Conservation (phyloP, 1,140 invertebrate species). For the Zaprionus vittiger region DNA sequence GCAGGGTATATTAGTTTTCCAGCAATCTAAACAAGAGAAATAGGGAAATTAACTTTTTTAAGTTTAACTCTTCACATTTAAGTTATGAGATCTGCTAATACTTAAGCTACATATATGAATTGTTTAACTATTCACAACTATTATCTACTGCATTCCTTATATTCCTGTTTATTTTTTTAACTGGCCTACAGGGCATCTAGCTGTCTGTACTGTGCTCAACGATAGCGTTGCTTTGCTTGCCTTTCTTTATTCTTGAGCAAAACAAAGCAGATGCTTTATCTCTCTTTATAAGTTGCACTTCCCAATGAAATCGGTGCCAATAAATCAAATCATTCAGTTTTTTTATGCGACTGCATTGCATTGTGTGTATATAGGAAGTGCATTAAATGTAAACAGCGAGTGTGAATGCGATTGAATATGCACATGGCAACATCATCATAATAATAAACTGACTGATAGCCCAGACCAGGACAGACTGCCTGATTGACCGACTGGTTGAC, state of each 20-base stretch:
- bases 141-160: too few species aligned
- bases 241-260: constrained; percentile 11
- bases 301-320: constrained; percentile 33
- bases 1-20: background rate
- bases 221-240: constrained; percentile 4
- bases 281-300: constrained; percentile 21
- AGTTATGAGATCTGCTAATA: background rate
- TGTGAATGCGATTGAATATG: constrained; percentile 34
- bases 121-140: too few species aligned
- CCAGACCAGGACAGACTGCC: background rate
- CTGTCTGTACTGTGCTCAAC: background rate
- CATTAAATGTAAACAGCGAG: constrained; percentile 44
- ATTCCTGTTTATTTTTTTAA: too few species aligned
- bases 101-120: background rate
- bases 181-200: background rate
- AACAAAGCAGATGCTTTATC: constrained; percentile 45
- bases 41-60: too few species aligned
- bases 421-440: constrained; percentile 41
- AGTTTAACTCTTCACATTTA: background rate
- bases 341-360: constrained; percentile 11
- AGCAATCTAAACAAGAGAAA: background rate
- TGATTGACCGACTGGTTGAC: constrained; percentile 46
- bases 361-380: constrained; percentile 69
- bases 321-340: constrained; percentile 34
- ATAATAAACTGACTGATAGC: constrained; percentile 16